Base-by-base conservation (phyloP, 2,888 invertebrate genomes). In the Tenthredo livida region DNA sequence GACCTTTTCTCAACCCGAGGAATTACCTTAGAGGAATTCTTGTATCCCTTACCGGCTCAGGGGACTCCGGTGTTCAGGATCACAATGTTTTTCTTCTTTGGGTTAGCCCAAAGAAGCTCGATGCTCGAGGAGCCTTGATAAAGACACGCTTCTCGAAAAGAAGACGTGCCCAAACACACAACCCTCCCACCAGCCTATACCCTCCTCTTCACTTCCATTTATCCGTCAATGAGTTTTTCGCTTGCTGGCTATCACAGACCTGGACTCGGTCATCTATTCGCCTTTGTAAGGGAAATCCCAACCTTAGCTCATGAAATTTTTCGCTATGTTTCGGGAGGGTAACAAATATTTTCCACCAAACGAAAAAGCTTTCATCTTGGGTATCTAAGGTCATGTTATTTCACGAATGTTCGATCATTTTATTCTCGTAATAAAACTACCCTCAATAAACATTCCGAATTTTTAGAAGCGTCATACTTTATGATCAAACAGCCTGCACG, bases 121-220 rank as follows among this genome's bases (percentile, higher is more conserved):
- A 29, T 58, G 37, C 78, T 54, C 25, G 61, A 80, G 21, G 50
- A 80, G 61, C 25, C 50, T 61, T 54, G 77, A 77, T 47, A 61
- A 80, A 37, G 78, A 80, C 61, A 80, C 78, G 61, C n/a, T 80
- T 50, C 40, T 40, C 61, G 78, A 80, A 37, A 40, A 80, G 50
- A 61, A 80, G 61, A 61, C 61, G 58, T 80, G 40, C 37, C 21
- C 80, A 58, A 77, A 58, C 80, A 58, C 61, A 61, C 61, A 40
- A 33, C 40, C 80, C 58, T 80, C 40, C 37, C 33, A 37, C 29
- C 33, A 54, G 15, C 33, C 33, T 6, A 29, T 65, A 67, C 67
- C 37, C 33, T 73, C 73, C 25, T 25, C 25, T 73, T 43, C 21
- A 43, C 73, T 21, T n/a, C 40, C 21, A 40, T 73, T 73, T 73